A percentile compares a stretch with the other conserved stretches of the same genome.
Evolutionary conservation across 2,797 vertebrate genomes (phyloP).

Genomic region (Enteromius anoplus): DNA sequence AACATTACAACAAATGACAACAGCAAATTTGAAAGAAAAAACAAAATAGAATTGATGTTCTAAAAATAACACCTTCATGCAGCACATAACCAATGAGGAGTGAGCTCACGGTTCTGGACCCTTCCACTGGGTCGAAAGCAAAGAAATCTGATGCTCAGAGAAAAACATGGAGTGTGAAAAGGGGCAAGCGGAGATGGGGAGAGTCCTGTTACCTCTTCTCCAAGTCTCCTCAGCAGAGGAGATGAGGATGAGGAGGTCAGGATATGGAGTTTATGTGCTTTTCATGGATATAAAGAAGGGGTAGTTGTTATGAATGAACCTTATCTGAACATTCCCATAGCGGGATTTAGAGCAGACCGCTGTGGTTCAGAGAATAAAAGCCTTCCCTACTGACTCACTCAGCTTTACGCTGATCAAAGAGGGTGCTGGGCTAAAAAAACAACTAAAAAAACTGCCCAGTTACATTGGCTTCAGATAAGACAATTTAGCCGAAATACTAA

Average conservation of each 20-base stretch:
- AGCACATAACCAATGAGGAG: slow-evolving; percentile 60
- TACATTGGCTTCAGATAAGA: slow-evolving; percentile 3
- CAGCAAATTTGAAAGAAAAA: slow-evolving; percentile 55
- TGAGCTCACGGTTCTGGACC: slow-evolving; percentile 49
- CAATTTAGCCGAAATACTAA: slow-evolving; percentile 7
- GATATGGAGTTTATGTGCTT: slow-evolving; percentile 22
- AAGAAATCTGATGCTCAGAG: slow-evolving; percentile 7
- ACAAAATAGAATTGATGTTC: slow-evolving; percentile 56
- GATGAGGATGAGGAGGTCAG: slow-evolving; percentile 8
- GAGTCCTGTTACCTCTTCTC: slow-evolving; percentile 9
- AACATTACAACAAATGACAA: slow-evolving; percentile 46
- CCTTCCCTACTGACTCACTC: not conserved
- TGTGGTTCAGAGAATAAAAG: slow-evolving; percentile 28
- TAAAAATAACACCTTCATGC: slow-evolving; percentile 67
- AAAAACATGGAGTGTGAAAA: slow-evolving; percentile 18
- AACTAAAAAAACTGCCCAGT: not conserved
- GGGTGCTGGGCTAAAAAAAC: not conserved
- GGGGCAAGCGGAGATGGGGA: not conserved
- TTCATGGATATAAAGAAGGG: slow-evolving; percentile 43
- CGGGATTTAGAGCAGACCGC: slow-evolving; percentile 25
- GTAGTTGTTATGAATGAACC: slow-evolving; percentile 57
- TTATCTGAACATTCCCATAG: slow-evolving; percentile 47
- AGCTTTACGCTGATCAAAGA: slow-evolving; percentile 14
- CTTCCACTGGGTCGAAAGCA: slow-evolving; percentile 23
- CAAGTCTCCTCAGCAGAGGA: slow-evolving; percentile 16